A percentile compares a stretch with the other conserved stretches of the same genome.
Conservation (phyloP, 1,140 invertebrate species). For the Harpegnathos saltator region DNA sequence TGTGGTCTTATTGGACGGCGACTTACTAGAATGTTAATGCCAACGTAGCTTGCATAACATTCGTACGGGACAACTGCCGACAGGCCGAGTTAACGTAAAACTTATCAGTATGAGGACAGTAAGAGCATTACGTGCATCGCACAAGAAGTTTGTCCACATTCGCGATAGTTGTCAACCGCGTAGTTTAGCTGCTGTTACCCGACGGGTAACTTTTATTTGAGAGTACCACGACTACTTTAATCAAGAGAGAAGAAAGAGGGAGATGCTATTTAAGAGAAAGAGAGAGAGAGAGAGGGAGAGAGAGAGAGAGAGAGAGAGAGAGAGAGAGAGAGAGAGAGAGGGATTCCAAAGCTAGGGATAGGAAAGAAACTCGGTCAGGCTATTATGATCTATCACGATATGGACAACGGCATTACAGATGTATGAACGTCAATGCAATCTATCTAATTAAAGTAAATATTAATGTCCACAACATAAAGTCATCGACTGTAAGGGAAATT, state of each 20-base stretch:
- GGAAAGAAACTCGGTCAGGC: no score
- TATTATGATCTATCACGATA: no score
- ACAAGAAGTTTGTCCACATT: conserved; percentile 34
- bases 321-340: no score
- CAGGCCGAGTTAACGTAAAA: conserved; percentile 19
- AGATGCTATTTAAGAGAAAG: neutral
- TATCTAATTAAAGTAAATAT: conserved; percentile 20
- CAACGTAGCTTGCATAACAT: neutral
- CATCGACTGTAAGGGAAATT: neutral
- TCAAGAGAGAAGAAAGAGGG: neutral
- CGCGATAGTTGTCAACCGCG: conserved; percentile 11
- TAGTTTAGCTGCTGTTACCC: conserved; percentile 7
- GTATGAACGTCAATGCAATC: neutral
- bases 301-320: no score
- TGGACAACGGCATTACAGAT: neutral
- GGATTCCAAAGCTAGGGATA: no score
- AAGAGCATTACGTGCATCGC: conserved; percentile 24
- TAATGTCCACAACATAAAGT: neutral
- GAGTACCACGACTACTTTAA: conserved; percentile 1
- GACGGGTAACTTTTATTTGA: conserved; percentile 30
- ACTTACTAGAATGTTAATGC: conserved; percentile 11
- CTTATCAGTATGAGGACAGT: conserved; percentile 12
- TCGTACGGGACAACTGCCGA: neutral
- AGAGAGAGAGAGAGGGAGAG: no score
- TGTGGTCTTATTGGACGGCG: neutral